Evolutionary conservation across 2,888 invertebrate genomes (phyloP), one percentile per base, ranked within the genome.

Genomic region (Dysmachus trigonus): DNA sequence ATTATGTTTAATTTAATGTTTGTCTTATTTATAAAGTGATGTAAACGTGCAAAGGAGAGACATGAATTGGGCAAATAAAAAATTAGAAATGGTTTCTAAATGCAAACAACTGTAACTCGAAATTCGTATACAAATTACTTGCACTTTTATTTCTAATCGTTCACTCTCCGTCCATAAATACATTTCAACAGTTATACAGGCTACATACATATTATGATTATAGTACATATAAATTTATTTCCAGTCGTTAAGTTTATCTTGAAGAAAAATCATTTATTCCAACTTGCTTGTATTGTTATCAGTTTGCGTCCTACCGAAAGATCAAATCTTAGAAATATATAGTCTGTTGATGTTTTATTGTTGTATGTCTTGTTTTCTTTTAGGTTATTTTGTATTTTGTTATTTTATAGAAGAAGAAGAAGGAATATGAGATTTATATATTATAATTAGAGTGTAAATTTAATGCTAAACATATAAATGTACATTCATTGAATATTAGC

Each of bases 401-500:
- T 79, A 79, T 79, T 79, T 51, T 79, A 22, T 27, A 51, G 31
- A 79, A 15, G 47, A 47, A 15, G 47, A 47, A 47, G 18, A 77
- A 77, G 79, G 33, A 79, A 62, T 62, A 62, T 79, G 47, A 79
- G 79, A 30, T 79, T 51, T 79, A 30, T 82, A 81, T 31, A 18
- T n/a, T 77, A 53, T 82, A 15, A 62, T 35, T 62, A 82, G 53
- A 82, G 35, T 51, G 27, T 79, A 79, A 51, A 41, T 33, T 41
- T n/a, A 79, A 79, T 51, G n/a, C 30, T 27, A 62, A 30, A 82
- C 13, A 82, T 82, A 82, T 82, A 82, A 62, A 82, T 82, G 82
- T 82, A 82, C 82, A 62, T 82, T 82, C 71, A 82, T 62, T 35
- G 82, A 82, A 82, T 82, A 71, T 82, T 71, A 82, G 27, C 35